A percentile compares a stretch with the other conserved stretches of the same genome.
phyloP scores from a whole-genome alignment of 2,888 invertebrate genomes.

The Catocala fraxini region DNA sequence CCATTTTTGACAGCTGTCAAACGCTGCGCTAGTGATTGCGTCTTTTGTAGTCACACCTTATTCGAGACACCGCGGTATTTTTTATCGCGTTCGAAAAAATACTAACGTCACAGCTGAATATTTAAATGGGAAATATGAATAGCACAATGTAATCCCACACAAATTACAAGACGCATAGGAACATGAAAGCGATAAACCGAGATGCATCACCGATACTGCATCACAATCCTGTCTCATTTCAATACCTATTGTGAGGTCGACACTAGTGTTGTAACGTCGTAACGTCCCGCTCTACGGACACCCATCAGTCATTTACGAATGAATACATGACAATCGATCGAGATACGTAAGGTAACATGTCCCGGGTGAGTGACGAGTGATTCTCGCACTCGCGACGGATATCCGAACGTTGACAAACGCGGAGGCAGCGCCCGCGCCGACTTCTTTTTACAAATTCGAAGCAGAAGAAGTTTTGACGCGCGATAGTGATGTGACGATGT shows the following conservation, averaged over 20 bases:
- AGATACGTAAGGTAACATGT: constrained; percentile 77
- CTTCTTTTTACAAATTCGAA: constrained; percentile 70
- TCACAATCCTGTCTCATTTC: constrained; percentile 73
- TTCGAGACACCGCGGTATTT: constrained; percentile 33
- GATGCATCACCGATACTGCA: constrained; percentile 79
- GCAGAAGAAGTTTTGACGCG: constrained; percentile 66
- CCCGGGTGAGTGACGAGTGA: constrained; percentile 71
- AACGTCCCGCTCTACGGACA: constrained; percentile 65
- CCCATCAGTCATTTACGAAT: constrained; percentile 81
- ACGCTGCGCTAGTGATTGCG: constrained; percentile 69
- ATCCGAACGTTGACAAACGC: constrained; percentile 74
- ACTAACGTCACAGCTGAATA: constrained; percentile 53
- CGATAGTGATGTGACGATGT: constrained; percentile 77
- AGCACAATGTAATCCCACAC: constrained; percentile 79
- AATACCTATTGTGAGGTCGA: constrained; percentile 78
- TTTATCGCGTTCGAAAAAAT: constrained; percentile 37
- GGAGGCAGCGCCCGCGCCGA: constrained; percentile 42
- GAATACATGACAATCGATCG: constrained; percentile 78
- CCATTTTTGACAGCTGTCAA: constrained; percentile 86
- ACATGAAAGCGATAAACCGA: constrained; percentile 79
- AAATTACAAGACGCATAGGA: constrained; percentile 74
- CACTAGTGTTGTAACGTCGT: constrained; percentile 65
- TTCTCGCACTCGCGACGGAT: constrained; percentile 69
- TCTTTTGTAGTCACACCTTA: constrained; percentile 74
- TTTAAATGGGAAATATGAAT: constrained; percentile 70